Evolutionary conservation across 2,797 vertebrate genomes (phyloP).

Genomic region (Brachymystax lenok): DNA sequence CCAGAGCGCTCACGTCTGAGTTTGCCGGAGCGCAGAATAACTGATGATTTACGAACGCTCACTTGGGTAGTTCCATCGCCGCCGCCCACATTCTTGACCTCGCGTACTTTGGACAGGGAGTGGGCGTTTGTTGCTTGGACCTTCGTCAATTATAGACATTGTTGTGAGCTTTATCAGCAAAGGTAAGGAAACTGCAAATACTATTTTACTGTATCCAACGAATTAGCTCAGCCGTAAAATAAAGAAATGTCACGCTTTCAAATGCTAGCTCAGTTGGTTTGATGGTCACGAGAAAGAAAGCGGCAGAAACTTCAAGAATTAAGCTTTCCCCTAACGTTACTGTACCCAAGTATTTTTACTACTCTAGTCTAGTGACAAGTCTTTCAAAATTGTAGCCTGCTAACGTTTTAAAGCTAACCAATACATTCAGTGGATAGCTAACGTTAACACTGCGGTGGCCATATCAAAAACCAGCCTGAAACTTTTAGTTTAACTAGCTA

Average conservation of each 20-base stretch:
- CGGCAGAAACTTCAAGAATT: background rate
- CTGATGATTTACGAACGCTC: no score
- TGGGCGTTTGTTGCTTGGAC: background rate
- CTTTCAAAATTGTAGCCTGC: background rate
- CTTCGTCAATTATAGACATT: background rate
- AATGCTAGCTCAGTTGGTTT: background rate
- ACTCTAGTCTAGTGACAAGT: background rate
- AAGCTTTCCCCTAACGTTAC: no score
- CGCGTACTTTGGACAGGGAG: slow-evolving; percentile 27
- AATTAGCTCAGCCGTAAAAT: background rate
- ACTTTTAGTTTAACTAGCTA: background rate
- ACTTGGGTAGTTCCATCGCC: slow-evolving; percentile 63
- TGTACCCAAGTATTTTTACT: background rate
- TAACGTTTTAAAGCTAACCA: background rate
- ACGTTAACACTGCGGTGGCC: background rate
- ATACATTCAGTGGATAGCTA: background rate
- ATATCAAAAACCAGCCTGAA: background rate
- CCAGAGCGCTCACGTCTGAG: no score
- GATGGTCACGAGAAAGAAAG: background rate
- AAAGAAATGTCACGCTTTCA: background rate
- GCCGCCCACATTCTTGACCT: slow-evolving; percentile 38
- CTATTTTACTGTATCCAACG: background rate
- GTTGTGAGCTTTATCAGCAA: background rate
- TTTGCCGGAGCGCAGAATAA: no score
- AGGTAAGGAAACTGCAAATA: background rate